Percentiles rank a stretch among this genome's conserved stretches.
phyloP scores from a whole-genome alignment of 2,888 invertebrate genomes.

The Polia nebulosa region DNA sequence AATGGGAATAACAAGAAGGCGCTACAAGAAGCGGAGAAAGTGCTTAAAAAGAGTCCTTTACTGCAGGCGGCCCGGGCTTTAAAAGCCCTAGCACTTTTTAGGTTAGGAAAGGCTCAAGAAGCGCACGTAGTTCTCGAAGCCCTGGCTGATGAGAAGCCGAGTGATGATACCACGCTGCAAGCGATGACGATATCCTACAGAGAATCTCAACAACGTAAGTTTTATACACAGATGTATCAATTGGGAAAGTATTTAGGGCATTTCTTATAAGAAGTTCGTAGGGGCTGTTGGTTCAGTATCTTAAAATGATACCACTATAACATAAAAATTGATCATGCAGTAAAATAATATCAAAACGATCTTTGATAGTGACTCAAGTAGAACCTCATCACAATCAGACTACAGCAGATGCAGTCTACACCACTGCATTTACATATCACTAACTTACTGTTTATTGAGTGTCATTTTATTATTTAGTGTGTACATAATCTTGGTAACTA shows the following conservation, averaged over 20 bases:
- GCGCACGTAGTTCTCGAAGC: conserved; percentile 94
- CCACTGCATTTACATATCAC: too few relatives aligned
- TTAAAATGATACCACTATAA: not conserved
- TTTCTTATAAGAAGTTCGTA: not conserved
- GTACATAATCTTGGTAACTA: too few relatives aligned
- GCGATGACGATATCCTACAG: conserved; percentile 98
- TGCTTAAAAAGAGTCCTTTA: conserved; percentile 97
- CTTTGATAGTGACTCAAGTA: not conserved
- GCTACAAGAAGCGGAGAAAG: conserved; percentile 98
- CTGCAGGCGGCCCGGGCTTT: conserved; percentile 97
- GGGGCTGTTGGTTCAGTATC: not conserved
- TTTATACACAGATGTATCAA: conserved; percentile 1
- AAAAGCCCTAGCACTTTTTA: conserved; percentile 97
- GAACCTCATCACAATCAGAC: not conserved
- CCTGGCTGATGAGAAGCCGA: conserved; percentile 95
- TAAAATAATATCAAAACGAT: too few relatives aligned
- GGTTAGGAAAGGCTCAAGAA: conserved; percentile 96
- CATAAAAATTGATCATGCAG: too few relatives aligned
- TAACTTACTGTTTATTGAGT: too few relatives aligned
- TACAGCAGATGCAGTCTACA: not conserved
- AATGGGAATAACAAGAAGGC: conserved; percentile 99
- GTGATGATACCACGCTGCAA: conserved; percentile 98
- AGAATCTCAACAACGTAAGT: conserved; percentile 97
- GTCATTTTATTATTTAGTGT: too few relatives aligned
- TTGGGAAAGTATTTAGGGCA: not conserved